These are phyloP conservation scores for Neosalanx taihuensis DNA, from an alignment of 2,797 vertebrate species.

Conservation along the genomic window DNA sequence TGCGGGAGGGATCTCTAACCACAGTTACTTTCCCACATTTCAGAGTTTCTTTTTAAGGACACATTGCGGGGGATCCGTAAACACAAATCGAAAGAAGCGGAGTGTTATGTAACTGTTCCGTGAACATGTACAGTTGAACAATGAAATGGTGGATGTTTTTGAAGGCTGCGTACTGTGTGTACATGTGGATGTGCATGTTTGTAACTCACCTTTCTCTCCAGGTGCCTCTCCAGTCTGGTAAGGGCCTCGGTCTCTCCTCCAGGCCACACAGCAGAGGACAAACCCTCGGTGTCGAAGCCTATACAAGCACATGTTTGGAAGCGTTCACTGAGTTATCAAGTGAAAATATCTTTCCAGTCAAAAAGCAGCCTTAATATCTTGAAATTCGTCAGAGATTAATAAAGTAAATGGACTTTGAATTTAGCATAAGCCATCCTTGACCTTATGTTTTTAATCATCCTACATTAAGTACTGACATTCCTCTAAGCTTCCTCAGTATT, in stretches of 20 bases:
- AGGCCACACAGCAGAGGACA: slow-evolving; percentile 88
- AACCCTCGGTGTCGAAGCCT: slow-evolving; percentile 93
- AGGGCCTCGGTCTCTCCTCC: slow-evolving; percentile 95
- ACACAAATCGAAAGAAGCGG: background rate
- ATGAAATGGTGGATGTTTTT: no score
- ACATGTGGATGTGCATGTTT: background rate
- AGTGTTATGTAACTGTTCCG: background rate
- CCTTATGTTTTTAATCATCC: background rate
- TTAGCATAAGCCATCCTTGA: background rate
- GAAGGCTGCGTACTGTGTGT: background rate
- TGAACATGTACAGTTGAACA: background rate
- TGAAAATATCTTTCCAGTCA: no score
- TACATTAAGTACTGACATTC: no score
- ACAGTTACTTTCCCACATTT: no score
- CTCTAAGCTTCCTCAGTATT: no score
- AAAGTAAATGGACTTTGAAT: no score
- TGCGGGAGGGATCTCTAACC: no score
- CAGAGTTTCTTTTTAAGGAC: background rate
- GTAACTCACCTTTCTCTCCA: slow-evolving; percentile 86
- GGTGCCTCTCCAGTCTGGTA: slow-evolving; percentile 87
- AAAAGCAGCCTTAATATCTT: no score
- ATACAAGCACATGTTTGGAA: slow-evolving; percentile 11
- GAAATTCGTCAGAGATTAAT: no score
- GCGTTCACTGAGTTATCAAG: background rate
- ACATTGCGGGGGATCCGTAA: background rate